phyloP scores from a whole-genome alignment of 2,888 invertebrate genomes.

The Parnassius orleans region DNA sequence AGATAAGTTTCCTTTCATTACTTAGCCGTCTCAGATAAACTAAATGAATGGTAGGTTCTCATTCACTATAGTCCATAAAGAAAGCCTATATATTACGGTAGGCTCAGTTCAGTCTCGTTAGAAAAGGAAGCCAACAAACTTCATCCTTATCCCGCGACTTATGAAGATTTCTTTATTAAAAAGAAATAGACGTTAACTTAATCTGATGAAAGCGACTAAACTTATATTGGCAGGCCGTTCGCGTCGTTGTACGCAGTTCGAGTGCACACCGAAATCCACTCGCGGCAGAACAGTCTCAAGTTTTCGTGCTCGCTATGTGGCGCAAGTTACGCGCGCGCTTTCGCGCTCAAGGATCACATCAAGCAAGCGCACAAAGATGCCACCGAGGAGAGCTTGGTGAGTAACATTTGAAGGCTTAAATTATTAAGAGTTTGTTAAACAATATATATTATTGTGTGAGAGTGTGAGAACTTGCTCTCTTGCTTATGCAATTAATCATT shows the following conservation, averaged over 20 bases:
- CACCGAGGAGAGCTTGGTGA: slow-evolving; percentile 33
- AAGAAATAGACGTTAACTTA: not conserved
- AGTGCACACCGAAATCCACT: slow-evolving; percentile 88
- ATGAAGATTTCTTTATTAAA: not conserved
- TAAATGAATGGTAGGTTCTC: too few relatives aligned
- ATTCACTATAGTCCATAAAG: too few relatives aligned
- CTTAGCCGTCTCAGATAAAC: too few relatives aligned
- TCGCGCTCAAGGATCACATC: slow-evolving; percentile 87
- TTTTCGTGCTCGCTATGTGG: slow-evolving; percentile 87
- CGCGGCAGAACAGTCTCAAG: slow-evolving; percentile 85
- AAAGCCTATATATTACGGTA: too few relatives aligned
- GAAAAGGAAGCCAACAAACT: too few relatives aligned
- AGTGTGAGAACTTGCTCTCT: too few relatives aligned
- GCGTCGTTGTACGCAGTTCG: slow-evolving; percentile 89
- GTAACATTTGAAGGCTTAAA: slow-evolving; percentile 16
- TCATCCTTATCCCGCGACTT: too few relatives aligned
- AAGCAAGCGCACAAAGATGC: slow-evolving; percentile 81
- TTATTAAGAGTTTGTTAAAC: too few relatives aligned
- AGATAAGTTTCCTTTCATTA: too few relatives aligned
- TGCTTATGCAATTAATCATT: too few relatives aligned
- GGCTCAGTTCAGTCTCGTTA: too few relatives aligned
- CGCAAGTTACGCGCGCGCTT: slow-evolving; percentile 87
- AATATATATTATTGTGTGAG: too few relatives aligned
- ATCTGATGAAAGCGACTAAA: not conserved
- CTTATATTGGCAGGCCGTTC: slow-evolving; percentile 80